Base-by-base conservation (phyloP, 2,113 vertebrate species). In the Heteronetta atricapilla region DNA sequence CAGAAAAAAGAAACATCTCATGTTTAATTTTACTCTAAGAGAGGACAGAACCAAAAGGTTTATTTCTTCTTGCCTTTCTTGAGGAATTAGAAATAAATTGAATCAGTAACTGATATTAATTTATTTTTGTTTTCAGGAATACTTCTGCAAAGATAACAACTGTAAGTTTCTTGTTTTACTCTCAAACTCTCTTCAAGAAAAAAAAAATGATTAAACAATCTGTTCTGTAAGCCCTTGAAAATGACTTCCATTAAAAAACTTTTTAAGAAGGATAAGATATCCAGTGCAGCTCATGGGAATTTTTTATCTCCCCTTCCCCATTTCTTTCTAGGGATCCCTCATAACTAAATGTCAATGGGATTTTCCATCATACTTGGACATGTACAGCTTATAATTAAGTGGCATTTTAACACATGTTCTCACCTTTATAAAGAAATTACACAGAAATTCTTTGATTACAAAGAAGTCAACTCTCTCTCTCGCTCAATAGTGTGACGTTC, bases 281-380 rank as follows among this genome's bases (percentile, higher is more conserved):
- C 6, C 8, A 53, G 0, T 12, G 21, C 13, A 88, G 68, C 33
- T 66, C 21, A 31, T 69, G 33, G 50, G 10, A 62, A 69, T 56
- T 69, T 72, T 38, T 26, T 3, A 52, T 62, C 70, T 90, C 33
- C 44, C 42, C 46, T 63, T 62, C 11, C 28, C 19, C 4, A 33
- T 28, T 86, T 55, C 40, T 63, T 80, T 86, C 55, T 55, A 44
- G 33, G 7, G 5, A 74, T n/a, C 18, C 48, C 62, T 76, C 20
- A 31, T 18, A 68, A 60, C 0, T 0, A 86, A 95, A 89, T 0
- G 2, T 33, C 66, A 93, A 8, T 0, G 0, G 9, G 4, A 68
- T 46, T 85, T 78, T 46, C 53, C 46, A 48, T 36, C 59, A 42
- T 60, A 28, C 20, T 18, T 23, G 26, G 86, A 78, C 6, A 64